phyloP scores from a whole-genome alignment of 2,797 vertebrate genomes.

The Pipistrellus kuhlii region DNA sequence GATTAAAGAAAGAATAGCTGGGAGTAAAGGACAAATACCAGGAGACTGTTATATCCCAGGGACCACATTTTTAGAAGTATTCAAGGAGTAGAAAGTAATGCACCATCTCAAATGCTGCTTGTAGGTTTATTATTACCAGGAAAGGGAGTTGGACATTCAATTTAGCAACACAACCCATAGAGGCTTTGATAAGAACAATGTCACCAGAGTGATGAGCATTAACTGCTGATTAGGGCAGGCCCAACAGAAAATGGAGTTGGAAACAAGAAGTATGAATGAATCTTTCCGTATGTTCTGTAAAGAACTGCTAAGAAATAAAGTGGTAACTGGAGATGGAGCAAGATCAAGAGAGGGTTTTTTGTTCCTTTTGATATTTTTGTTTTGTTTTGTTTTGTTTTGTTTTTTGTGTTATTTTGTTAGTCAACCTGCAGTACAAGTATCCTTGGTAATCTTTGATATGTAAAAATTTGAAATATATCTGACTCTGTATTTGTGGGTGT shows the following conservation, averaged over 20 bases:
- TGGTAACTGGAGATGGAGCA: neutral
- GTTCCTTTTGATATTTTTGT: neutral
- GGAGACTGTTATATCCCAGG: neutral
- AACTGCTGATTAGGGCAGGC: neutral
- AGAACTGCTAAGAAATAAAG: neutral
- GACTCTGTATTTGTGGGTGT: neutral
- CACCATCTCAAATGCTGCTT: neutral
- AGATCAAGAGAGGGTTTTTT: neutral
- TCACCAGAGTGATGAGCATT: neutral
- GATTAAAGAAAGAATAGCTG: neutral
- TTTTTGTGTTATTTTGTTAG: neutral
- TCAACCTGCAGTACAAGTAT: neutral
- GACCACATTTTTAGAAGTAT: neutral
- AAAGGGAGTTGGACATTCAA: neutral
- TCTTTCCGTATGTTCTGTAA: neutral
- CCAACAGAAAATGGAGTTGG: neutral
- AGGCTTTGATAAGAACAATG: neutral
- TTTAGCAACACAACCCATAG: neutral
- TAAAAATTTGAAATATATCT: neutral
- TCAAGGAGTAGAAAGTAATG: neutral
- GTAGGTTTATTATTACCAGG: neutral
- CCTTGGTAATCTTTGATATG: neutral
- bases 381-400: neutral
- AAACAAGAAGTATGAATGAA: neutral
- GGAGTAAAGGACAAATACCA: neutral